Evolutionary conservation across 2,113 vertebrate species (phyloP).

Genomic region (Austrofundulus limnaeus): DNA sequence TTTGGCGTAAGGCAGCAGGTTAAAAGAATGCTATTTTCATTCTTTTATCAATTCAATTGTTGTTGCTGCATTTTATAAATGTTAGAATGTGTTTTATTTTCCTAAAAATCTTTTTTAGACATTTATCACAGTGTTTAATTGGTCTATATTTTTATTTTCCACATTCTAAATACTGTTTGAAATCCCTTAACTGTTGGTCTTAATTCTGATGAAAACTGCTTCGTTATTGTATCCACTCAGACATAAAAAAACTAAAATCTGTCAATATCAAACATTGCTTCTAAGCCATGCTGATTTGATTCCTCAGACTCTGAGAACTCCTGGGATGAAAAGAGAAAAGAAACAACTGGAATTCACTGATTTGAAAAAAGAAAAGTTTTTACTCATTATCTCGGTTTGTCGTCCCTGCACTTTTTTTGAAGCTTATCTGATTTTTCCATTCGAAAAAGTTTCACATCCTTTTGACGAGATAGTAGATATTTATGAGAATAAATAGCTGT

Average conservation of each 20-base stretch:
- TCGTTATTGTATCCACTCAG: not conserved
- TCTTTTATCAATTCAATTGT: too few species aligned
- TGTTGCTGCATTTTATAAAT: too few species aligned
- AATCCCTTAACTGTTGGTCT: not conserved
- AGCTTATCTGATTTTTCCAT: conserved; percentile 26
- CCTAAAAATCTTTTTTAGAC: not conserved
- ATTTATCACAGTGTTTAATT: not conserved
- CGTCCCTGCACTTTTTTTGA: conserved; percentile 28
- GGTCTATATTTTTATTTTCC: not conserved
- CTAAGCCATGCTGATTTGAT: not conserved
- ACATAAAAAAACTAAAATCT: conserved; percentile 6
- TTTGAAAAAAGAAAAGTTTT: conserved; percentile 33
- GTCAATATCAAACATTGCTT: conserved; percentile 18
- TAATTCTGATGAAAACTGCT: not conserved
- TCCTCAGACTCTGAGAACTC: conserved; percentile 6
- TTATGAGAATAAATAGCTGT: conserved; percentile 70
- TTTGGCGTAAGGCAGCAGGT: too few species aligned
- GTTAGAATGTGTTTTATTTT: too few species aligned
- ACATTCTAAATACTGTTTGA: not conserved
- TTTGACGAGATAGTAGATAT: conserved; percentile 44
- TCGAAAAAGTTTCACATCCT: conserved; percentile 21
- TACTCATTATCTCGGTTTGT: conserved; percentile 40
- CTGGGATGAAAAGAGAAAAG: conserved; percentile 21
- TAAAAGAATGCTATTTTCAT: too few species aligned
- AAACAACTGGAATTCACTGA: conserved; percentile 15